Base-by-base conservation (phyloP, 2,888 invertebrate species). In the Tipula lateralis region DNA sequence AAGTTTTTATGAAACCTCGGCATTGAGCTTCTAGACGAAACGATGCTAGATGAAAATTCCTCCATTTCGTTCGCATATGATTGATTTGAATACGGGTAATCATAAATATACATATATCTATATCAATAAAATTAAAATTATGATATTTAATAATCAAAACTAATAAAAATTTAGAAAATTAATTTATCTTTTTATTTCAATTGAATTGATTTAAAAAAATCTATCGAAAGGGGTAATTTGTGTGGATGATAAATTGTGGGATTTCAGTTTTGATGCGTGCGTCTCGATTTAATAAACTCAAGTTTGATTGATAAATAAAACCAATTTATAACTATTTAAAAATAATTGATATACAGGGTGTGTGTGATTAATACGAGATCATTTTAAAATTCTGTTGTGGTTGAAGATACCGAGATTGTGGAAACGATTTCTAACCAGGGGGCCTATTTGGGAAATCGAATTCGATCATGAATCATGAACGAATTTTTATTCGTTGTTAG, bases 81-180 rank as follows among this genome's bases (percentile, higher is more conserved):
- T 66, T 66, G 66, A 7, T 24, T 24, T 24, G 24, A 66, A 66
- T 66, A 66, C 24, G 66, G 66, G 66, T 66, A 66, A 66, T 66
- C 66, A 66, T 66, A 66, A 66, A 66, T 66, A 66, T 50, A 50
- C 4, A 50, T 16, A 66, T 66, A 66, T 66, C 66, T 66, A 66
- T 66, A 66, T 66, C 66, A 66, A 66, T 66, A 66, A 66, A 66
- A 66, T 24, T 66, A 66, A 19, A 66, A 66, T 66, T 66, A 66
- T 66, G 66, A 66, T 66, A 66, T 66, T 66, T 66, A 66, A 66
- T 66, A 66, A 66, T 24, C 24, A 24, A 66, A 66, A 66, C 66
- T 66, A 66, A 50, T 66, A 66, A 66, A 66, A 66, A 24, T 66
- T 16, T 5, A 50, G 19, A 50, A 50, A 50, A 50, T 50, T 50